Evolutionary conservation across 2,797 vertebrate species (phyloP).

Genomic region (Hydrocynus forskahlii): DNA sequence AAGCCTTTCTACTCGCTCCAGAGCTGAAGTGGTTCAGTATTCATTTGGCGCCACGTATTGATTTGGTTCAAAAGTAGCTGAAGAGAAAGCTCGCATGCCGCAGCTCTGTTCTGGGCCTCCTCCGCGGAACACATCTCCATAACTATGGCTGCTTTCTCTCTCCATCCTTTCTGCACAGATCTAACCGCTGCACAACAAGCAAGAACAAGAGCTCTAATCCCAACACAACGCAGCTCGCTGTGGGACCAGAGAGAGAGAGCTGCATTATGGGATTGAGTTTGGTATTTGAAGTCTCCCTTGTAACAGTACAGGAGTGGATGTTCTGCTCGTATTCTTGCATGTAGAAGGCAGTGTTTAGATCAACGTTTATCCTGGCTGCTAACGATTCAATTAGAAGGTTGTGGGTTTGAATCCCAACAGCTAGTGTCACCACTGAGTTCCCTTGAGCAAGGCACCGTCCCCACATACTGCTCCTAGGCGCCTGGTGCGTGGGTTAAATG

Average conservation of each 20-base stretch:
- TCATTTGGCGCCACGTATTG: slow-evolving; percentile 28
- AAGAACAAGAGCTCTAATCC: slow-evolving; percentile 27
- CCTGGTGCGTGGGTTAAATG: too few species aligned
- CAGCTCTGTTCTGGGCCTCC: not conserved
- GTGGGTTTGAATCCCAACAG: too few species aligned
- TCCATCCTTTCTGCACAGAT: slow-evolving; percentile 12
- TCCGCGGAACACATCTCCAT: slow-evolving; percentile 1
- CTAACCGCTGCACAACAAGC: not conserved
- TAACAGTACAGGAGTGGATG: not conserved
- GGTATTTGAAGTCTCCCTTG: slow-evolving; percentile 3
- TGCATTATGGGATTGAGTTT: slow-evolving; percentile 18
- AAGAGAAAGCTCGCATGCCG: slow-evolving; percentile 12
- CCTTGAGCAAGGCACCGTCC: too few species aligned
- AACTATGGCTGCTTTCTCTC: slow-evolving; percentile 11
- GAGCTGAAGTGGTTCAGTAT: slow-evolving; percentile 33
- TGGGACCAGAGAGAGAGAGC: not conserved
- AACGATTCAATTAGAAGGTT: too few species aligned
- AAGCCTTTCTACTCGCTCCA: not conserved
- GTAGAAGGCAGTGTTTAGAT: not conserved
- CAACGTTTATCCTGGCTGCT: slow-evolving; percentile 5
- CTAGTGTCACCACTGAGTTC: too few species aligned
- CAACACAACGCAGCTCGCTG: not conserved
- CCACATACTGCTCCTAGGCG: too few species aligned
- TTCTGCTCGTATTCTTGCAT: not conserved
- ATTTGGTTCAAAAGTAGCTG: slow-evolving; percentile 45